Base-by-base conservation (phyloP, 2,113 vertebrate species). In the Sturnus vulgaris region DNA sequence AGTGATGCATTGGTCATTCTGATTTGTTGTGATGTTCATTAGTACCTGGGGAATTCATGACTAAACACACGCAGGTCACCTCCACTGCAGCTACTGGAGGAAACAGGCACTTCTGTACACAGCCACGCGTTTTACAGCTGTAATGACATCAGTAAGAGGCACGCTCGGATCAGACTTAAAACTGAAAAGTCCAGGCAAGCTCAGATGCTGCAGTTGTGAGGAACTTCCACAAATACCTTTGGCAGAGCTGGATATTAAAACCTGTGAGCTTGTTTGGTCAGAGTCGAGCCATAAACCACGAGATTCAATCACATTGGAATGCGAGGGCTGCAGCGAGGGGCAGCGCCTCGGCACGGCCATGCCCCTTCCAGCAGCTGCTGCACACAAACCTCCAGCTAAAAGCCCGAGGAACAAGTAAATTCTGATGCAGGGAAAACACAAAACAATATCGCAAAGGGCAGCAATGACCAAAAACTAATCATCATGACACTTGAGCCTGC, bases 231-330 rank as follows among this genome's bases (percentile, higher is more conserved):
- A 90, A 94, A 96, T 94, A 86, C 85, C 88, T 95, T 88, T 56
- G n/a, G 78, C 88, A 90, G 95, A 46, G 65, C 73, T 63, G 84
- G 66, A 64, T 89, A 96, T 94, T 96, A 92, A 96, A 95, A 95
- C 44, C 91, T 21, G 81, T 46, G 76, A 94, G 93, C 75, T 85
- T 92, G 85, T 95, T 96, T 91, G 84, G 88, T 91, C 94, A 93
- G 93, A 92, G 93, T 10, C 64, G 82, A 83, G 96, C 31, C 85
- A 96, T 95, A 94, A 96, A 94, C 56, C 79, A 6, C 60, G 10
- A 37, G 86, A 90, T 90, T 97, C 96, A 97, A 96, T 96, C 96
- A 95, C 92, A 79, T 68, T 61, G 95, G 95, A 96, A 96, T 92
- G 88, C 57, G 21, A 86, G 86, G 44, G 75, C 83, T 55, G 92